These are phyloP conservation scores for Nasonovia ribisnigri DNA, from an alignment of 2,888 invertebrate genomes.

Conservation along the genomic window DNA sequence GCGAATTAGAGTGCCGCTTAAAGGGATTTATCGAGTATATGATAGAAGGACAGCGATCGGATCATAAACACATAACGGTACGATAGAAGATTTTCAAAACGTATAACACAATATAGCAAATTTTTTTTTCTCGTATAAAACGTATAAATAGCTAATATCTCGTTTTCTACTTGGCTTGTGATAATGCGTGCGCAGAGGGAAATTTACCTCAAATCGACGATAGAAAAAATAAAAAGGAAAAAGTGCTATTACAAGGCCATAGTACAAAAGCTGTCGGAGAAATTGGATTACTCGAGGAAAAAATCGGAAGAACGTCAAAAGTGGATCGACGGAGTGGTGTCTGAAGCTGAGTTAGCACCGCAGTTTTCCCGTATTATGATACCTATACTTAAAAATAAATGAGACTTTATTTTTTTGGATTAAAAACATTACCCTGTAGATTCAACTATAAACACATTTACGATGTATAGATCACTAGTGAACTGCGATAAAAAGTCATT, in stretches of 20 bases:
- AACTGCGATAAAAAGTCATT: neutral
- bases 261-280: neutral
- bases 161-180: neutral
- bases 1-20: neutral
- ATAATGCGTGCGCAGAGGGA: neutral
- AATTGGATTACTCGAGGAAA: neutral
- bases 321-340: neutral
- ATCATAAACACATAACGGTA: neutral
- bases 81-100: neutral
- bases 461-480: neutral
- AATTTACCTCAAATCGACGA: neutral
- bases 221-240: neutral
- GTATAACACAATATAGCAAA: neutral
- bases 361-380: neutral
- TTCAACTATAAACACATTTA: neutral
- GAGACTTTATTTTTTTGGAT: neutral
- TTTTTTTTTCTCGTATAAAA: neutral
- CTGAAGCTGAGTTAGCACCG: neutral
- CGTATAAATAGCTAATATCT: neutral
- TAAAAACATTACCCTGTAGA: neutral
- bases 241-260: neutral
- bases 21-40: neutral
- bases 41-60: neutral
- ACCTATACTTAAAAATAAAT: neutral
- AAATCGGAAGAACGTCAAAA: neutral